These are phyloP conservation scores for Apotomis betuletana DNA, from an alignment of 2,888 invertebrate genomes.

Conservation along the genomic window DNA sequence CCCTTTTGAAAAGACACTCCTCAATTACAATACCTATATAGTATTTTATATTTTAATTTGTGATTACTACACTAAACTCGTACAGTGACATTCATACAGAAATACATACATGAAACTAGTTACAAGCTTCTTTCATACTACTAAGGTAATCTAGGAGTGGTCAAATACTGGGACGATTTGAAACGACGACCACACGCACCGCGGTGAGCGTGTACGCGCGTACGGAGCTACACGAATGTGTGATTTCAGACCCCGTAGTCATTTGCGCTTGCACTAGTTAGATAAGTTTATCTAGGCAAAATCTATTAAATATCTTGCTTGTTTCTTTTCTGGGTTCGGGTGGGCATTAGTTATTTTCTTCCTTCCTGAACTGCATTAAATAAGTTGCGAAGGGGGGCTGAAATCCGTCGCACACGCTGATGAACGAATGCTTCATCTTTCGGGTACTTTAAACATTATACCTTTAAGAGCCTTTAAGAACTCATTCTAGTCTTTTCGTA, in stretches of 20 bases:
- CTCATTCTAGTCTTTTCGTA: too few species aligned
- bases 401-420: too few species aligned
- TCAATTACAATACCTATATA: too few species aligned
- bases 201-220: not conserved
- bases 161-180: slow-evolving; percentile 3
- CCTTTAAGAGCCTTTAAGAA: too few species aligned
- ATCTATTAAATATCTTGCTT: not conserved
- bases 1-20: too few species aligned
- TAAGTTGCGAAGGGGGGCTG: too few species aligned
- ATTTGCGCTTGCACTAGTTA: not conserved
- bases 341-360: not conserved
- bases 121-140: too few species aligned
- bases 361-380: too few species aligned
- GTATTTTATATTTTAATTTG: too few species aligned
- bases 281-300: not conserved
- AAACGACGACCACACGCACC: slow-evolving; percentile 7
- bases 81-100: not conserved
- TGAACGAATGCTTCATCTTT: too few species aligned
- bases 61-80: not conserved
- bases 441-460: too few species aligned
- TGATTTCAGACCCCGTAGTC: slow-evolving; percentile 2
- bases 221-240: not conserved
- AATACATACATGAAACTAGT: not conserved
- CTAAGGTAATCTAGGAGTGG: not conserved
- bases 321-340: not conserved